These are phyloP conservation scores for Myripristis murdjan DNA, from an alignment of 2,797 vertebrate species.

Conservation along the genomic window DNA sequence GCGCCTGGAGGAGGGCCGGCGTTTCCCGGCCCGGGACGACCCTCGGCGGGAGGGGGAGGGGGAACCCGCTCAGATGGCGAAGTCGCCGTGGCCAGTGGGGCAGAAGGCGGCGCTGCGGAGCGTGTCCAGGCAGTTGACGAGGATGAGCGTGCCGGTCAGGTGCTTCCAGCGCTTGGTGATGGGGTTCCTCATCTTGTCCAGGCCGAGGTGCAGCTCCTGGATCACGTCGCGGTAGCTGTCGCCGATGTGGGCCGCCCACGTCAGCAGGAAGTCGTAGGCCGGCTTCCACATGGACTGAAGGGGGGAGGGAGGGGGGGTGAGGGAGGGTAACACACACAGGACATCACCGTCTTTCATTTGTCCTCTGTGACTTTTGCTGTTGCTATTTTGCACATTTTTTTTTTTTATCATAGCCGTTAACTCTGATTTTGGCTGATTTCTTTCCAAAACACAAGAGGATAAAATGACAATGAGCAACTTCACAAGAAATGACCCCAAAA, in stretches of 20 bases:
- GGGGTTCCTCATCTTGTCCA: conserved; percentile 93
- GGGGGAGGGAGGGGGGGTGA: no score
- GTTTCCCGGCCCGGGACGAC: no score
- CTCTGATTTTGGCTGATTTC: no score
- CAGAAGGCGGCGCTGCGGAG: conserved; percentile 91
- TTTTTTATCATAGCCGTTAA: no score
- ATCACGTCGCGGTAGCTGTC: conserved; percentile 93
- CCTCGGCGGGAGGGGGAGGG: neutral
- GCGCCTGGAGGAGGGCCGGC: no score
- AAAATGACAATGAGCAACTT: no score
- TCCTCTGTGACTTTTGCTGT: no score
- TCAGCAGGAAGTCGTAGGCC: conserved; percentile 91
- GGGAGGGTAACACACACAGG: no score
- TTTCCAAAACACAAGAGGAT: no score
- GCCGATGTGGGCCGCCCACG: conserved; percentile 91
- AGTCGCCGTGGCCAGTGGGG: conserved; percentile 85
- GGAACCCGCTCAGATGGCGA: conserved; percentile 81
- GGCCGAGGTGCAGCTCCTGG: conserved; percentile 90
- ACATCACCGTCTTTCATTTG: no score
- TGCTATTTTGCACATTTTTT: no score
- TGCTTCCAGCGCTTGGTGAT: conserved; percentile 94
- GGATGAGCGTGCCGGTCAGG: conserved; percentile 91
- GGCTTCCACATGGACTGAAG: conserved; percentile 94
- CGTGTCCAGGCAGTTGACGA: conserved; percentile 90
- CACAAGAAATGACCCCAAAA: no score